These are phyloP conservation scores for Crotalus horridus DNA, from an alignment of 2,113 vertebrate species.

Conservation along the genomic window DNA sequence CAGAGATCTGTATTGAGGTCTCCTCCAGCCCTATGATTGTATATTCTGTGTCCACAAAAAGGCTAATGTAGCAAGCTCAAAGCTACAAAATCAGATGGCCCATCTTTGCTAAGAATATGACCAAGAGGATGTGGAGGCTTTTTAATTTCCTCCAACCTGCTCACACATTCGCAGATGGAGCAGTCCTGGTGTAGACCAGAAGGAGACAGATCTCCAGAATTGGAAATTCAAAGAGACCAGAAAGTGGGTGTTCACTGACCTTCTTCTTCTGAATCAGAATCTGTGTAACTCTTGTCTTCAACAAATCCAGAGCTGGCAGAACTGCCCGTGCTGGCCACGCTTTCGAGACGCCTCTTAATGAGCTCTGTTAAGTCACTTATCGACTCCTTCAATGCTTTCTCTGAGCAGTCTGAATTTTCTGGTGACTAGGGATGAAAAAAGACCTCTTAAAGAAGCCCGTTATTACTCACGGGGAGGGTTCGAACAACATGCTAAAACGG, in stretches of 20 bases:
- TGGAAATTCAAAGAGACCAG: neutral
- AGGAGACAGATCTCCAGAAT: neutral
- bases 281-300: constrained; percentile 94
- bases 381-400: constrained; percentile 71
- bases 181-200: constrained; percentile 50
- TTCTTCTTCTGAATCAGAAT: constrained; percentile 94
- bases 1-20: neutral
- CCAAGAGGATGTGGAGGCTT: neutral
- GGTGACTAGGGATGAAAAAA: constrained; percentile 67
- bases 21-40: neutral
- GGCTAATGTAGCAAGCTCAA: neutral
- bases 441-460: neutral
- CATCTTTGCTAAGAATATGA: neutral
- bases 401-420: constrained; percentile 70
- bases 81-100: neutral
- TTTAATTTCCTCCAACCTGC: neutral
- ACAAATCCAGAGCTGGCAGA: constrained; percentile 92
- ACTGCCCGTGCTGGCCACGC: constrained; percentile 90
- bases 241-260: constrained; percentile 65
- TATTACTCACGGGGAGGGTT: neutral
- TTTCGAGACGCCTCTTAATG: constrained; percentile 88
- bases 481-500: neutral
- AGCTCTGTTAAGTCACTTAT: constrained; percentile 83
- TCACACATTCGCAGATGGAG: neutral
- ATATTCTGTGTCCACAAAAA: neutral